Conservation (phyloP, 2,113 vertebrate species). For the Erythrocercus mccallii region DNA sequence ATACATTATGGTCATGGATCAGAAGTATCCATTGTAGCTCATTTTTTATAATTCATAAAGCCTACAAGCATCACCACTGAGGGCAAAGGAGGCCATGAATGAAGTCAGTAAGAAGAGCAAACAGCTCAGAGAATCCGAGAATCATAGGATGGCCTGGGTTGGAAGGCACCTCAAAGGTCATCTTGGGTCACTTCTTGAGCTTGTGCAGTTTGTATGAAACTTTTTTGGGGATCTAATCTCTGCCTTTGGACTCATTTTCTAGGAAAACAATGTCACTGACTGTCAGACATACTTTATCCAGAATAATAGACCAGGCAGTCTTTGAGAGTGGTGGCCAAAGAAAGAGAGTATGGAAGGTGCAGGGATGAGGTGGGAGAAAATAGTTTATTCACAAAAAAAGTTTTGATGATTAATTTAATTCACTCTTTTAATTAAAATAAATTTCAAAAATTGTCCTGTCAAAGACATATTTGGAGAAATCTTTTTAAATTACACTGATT, state of each 20-base stretch:
- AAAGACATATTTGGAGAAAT: background rate
- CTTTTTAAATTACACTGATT: background rate
- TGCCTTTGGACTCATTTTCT: background rate
- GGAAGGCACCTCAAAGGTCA: background rate
- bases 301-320: background rate
- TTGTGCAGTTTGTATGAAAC: background rate
- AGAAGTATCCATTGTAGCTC: background rate
- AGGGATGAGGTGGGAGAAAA: background rate
- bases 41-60: background rate
- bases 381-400: background rate
- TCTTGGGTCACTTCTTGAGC: background rate
- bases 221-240: background rate
- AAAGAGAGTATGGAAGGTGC: background rate
- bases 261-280: background rate
- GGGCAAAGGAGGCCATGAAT: background rate
- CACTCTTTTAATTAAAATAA: background rate
- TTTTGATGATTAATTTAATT: background rate
- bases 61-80: background rate
- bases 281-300: background rate
- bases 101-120: background rate
- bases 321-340: background rate
- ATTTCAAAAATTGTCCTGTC: background rate
- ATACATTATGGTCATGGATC: background rate
- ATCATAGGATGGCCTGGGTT: background rate
- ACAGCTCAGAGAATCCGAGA: background rate